phyloP scores from a whole-genome alignment of 2,888 invertebrate genomes.

The Cataglyphis cursor region DNA sequence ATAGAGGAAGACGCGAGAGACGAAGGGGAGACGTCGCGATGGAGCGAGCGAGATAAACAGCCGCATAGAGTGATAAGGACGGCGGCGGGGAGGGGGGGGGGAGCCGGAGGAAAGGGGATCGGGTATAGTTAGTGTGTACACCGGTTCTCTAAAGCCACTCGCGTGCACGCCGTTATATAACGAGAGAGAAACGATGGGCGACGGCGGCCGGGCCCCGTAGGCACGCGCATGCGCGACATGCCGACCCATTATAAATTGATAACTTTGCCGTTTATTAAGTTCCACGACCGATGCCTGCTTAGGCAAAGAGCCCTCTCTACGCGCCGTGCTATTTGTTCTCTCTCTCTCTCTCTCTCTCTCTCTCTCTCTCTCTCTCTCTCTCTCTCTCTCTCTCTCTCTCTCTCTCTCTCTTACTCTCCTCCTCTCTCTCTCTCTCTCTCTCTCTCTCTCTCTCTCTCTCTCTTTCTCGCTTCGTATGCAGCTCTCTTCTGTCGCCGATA shows the following conservation, averaged over 20 bases:
- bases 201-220: slow-evolving; percentile 55
- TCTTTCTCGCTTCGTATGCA: slow-evolving; percentile 2
- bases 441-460: neutral
- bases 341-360: neutral
- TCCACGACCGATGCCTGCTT: slow-evolving; percentile 85
- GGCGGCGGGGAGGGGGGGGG: slow-evolving; percentile 7
- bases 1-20: slow-evolving; percentile 53
- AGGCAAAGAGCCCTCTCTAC: slow-evolving; percentile 82
- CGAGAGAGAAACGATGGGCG: slow-evolving; percentile 61
- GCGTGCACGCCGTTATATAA: slow-evolving; percentile 74
- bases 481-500: slow-evolving; percentile 73
- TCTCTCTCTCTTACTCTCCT: neutral
- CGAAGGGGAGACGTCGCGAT: slow-evolving; percentile 55
- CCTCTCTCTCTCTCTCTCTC: neutral
- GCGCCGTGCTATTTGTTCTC: slow-evolving; percentile 45
- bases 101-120: slow-evolving; percentile 19
- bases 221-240: slow-evolving; percentile 79
- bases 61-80: slow-evolving; percentile 38
- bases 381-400: slow-evolving; percentile 9
- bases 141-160: slow-evolving; percentile 72
- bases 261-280: slow-evolving; percentile 86
- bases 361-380: neutral
- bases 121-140: slow-evolving; percentile 65
- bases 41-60: slow-evolving; percentile 57
- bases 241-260: slow-evolving; percentile 85